Evolutionary conservation across 2,888 invertebrate species (phyloP).

Genomic region (Crocallis elinguaria): DNA sequence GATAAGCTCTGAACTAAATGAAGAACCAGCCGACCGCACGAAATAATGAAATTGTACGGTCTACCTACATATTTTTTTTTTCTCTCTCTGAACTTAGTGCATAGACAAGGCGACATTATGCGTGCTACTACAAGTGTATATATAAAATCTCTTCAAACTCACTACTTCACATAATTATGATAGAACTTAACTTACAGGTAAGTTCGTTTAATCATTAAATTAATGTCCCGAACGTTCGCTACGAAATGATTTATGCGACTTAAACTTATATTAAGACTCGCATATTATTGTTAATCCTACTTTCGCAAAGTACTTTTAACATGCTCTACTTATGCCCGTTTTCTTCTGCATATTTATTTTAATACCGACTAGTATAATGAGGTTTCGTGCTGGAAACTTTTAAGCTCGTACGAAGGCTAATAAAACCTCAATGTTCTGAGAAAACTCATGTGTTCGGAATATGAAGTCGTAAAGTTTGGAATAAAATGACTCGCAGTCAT

Average conservation of each 20-base stretch:
- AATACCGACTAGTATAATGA: not conserved
- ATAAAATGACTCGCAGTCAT: conserved; percentile 20
- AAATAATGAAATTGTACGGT: too few relatives aligned
- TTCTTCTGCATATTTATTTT: not conserved
- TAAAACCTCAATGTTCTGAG: conserved; percentile 12
- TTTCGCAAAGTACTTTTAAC: not conserved
- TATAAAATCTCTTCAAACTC: too few relatives aligned
- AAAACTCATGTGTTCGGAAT: conserved; percentile 19
- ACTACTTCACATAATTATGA: too few relatives aligned
- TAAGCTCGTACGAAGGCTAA: conserved; percentile 1
- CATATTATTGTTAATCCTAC: conserved; percentile 14
- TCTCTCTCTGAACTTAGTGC: too few relatives aligned
- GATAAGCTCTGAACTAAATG: too few relatives aligned
- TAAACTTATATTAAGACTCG: conserved; percentile 21
- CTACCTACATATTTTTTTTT: too few relatives aligned
- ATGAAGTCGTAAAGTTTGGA: conserved; percentile 19
- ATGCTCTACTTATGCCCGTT: not conserved
- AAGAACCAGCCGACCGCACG: too few relatives aligned
- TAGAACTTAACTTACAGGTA: too few relatives aligned
- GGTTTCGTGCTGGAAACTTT: not conserved
- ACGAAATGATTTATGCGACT: conserved; percentile 29
- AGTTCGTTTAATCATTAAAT: too few relatives aligned
- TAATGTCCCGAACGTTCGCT: conserved; percentile 33
- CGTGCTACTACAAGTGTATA: too few relatives aligned
- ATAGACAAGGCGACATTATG: too few relatives aligned